phyloP scores from a whole-genome alignment of 1,140 invertebrate species.

The Drosophila burlai region DNA sequence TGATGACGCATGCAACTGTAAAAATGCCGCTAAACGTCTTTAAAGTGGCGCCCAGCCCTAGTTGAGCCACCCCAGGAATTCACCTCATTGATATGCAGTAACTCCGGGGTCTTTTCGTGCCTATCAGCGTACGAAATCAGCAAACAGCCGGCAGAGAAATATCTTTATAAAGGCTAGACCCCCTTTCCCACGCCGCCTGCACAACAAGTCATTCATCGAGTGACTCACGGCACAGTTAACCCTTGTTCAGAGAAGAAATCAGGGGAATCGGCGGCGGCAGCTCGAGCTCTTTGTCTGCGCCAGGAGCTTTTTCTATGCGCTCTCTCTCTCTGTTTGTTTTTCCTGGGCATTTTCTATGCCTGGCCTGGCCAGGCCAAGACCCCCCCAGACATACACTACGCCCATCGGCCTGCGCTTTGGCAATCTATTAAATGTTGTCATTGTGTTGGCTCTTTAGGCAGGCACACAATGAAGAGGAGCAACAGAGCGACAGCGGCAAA shows the following conservation, averaged over 20 bases:
- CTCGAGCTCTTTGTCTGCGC: slow-evolving; percentile 35
- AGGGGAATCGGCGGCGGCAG: slow-evolving; percentile 5
- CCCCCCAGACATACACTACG: slow-evolving; percentile 18
- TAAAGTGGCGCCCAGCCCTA: slow-evolving; percentile 8
- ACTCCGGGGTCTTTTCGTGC: slow-evolving; percentile 55
- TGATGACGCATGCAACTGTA: slow-evolving; percentile 72
- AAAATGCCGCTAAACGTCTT: slow-evolving; percentile 67
- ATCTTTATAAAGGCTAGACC: slow-evolving; percentile 62
- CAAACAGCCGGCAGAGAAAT: slow-evolving; percentile 57
- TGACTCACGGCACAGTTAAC: slow-evolving; percentile 75
- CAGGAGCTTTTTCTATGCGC: slow-evolving; percentile 23
- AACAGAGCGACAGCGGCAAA: slow-evolving; percentile 20
- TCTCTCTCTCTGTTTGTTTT: slow-evolving; percentile 44
- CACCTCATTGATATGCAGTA: slow-evolving; percentile 69
- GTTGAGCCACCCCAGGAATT: slow-evolving; percentile 6
- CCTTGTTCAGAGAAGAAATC: slow-evolving; percentile 56
- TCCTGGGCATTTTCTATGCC: slow-evolving; percentile 64
- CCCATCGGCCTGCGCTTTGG: slow-evolving; percentile 24
- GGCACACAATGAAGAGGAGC: slow-evolving; percentile 62
- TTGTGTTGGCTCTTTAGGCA: slow-evolving; percentile 67
- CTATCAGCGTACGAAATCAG: slow-evolving; percentile 68
- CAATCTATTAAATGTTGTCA: slow-evolving; percentile 83
- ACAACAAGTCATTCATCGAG: slow-evolving; percentile 62
- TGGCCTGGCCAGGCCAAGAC: background rate
- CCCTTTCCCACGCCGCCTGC: background rate